A percentile compares a stretch with the other conserved stretches of the same genome.
These are phyloP conservation scores for Pangasius larnaudii DNA, from an alignment of 2,797 vertebrate species.

Conservation along the genomic window DNA sequence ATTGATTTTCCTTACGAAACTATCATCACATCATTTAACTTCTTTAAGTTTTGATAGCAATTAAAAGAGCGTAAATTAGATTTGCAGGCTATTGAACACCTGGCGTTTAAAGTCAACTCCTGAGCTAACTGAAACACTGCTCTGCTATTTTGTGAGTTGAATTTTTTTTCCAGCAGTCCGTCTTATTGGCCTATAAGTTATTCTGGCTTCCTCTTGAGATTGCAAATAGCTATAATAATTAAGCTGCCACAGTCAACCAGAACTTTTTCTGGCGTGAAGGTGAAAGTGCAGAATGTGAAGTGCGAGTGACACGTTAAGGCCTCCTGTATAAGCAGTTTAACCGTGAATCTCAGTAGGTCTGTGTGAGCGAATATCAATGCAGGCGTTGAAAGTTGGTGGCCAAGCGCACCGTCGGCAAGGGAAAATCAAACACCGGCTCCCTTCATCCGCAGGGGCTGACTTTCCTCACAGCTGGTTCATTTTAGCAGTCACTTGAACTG, in stretches of 20 bases:
- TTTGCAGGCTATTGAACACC: conserved; percentile 3
- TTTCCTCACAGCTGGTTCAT: conserved; percentile 76
- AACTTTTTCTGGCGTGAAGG: not conserved
- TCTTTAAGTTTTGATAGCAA: conserved; percentile 12
- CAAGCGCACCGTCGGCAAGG: conserved; percentile 45
- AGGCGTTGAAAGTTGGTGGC: conserved; percentile 74
- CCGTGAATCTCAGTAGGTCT: conserved; percentile 67
- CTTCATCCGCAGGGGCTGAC: conserved; percentile 36
- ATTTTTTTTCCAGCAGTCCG: conserved; percentile 9
- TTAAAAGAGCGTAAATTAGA: conserved; percentile 10
- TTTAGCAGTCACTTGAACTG: conserved; percentile 78
- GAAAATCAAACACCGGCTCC: conserved; percentile 77
- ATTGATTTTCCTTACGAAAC: conserved; percentile 30
- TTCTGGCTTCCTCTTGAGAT: conserved; percentile 43
- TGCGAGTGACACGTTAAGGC: conserved; percentile 37
- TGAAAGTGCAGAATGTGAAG: conserved; percentile 22
- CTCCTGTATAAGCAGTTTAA: conserved; percentile 43
- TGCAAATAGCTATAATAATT: conserved; percentile 48
- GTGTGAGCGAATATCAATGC: conserved; percentile 72
- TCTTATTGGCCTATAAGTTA: conserved; percentile 41
- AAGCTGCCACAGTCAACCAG: conserved; percentile 35
- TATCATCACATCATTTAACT: conserved; percentile 22
- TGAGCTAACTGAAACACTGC: conserved; percentile 23
- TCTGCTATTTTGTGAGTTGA: conserved; percentile 1
- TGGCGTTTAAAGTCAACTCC: not conserved